phyloP scores from a whole-genome alignment of 2,797 vertebrate genomes.

The Poecilia picta region DNA sequence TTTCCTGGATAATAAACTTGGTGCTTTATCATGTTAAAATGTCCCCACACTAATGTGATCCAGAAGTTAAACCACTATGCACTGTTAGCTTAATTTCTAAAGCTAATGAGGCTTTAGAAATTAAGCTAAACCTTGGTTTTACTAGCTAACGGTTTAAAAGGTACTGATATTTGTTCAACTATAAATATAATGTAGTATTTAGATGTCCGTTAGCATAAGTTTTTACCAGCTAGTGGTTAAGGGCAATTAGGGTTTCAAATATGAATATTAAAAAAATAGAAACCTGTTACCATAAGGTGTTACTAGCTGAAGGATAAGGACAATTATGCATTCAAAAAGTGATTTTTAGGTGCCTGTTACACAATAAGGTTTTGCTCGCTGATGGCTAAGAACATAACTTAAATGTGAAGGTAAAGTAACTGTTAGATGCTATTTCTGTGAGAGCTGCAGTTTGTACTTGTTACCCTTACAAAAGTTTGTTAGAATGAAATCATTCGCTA shows the following conservation, averaged over 20 bases:
- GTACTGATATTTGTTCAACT: not conserved
- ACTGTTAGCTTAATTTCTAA: not conserved
- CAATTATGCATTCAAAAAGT: constrained; percentile 5
- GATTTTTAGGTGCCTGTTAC: not conserved
- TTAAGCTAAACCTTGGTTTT: not conserved
- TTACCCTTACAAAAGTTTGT: not conserved
- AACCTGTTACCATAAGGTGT: not conserved
- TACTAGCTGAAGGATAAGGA: not conserved
- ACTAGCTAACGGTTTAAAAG: not conserved
- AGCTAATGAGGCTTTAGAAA: no score
- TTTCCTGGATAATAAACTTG: constrained; percentile 19
- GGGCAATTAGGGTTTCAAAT: constrained; percentile 4
- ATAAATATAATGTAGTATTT: not conserved
- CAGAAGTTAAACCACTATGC: constrained; percentile 20
- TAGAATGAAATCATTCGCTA: not conserved
- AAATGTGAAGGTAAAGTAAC: not conserved
- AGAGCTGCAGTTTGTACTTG: constrained; percentile 1
- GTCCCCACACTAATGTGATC: constrained; percentile 17
- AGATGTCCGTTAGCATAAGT: not conserved
- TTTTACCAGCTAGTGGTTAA: constrained; percentile 1
- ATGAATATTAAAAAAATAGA: not conserved
- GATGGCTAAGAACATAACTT: not conserved
- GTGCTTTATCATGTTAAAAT: not conserved
- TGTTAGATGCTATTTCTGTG: not conserved
- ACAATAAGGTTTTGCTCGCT: not conserved